Percentiles rank a stretch among this genome's conserved stretches.
Conservation (phyloP, 2,797 vertebrate species). For the Rhodeus uyekii region DNA sequence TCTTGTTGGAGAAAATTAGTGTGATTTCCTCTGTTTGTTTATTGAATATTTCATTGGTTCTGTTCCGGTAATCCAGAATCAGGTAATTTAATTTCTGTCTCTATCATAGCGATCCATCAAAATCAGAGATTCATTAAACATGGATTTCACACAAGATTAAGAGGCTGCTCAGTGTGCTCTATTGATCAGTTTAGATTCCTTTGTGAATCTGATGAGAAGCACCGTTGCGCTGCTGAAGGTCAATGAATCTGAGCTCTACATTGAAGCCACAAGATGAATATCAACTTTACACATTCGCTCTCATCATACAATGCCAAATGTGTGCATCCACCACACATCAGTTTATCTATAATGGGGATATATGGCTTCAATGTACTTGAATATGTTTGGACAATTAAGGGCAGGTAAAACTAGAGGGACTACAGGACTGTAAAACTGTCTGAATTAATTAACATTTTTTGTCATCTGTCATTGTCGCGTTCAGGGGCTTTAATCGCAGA, state of each 20-base stretch:
- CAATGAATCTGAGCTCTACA: neutral
- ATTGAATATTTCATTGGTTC: conserved; percentile 27
- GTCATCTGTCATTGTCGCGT: no score
- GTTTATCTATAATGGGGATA: neutral
- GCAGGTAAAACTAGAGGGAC: no score
- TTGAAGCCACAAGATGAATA: neutral
- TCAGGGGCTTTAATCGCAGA: neutral
- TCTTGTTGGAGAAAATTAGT: conserved; percentile 10
- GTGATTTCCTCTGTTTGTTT: conserved; percentile 25
- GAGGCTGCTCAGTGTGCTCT: conserved; percentile 36
- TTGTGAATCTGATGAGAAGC: conserved; percentile 11
- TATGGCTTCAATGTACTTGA: neutral
- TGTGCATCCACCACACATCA: neutral
- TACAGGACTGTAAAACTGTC: no score
- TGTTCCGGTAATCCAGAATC: conserved; percentile 10
- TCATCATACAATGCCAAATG: neutral
- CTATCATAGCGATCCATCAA: conserved; percentile 20
- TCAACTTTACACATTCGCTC: neutral
- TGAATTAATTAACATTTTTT: no score
- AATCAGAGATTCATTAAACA: conserved; percentile 39
- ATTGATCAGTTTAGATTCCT: conserved; percentile 24
- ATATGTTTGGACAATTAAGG: neutral
- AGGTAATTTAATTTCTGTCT: conserved; percentile 26
- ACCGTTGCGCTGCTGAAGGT: neutral
- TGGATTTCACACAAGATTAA: conserved; percentile 19